Conservation (phyloP, 2,797 vertebrate genomes). For the Pseudochirops corinnae region DNA sequence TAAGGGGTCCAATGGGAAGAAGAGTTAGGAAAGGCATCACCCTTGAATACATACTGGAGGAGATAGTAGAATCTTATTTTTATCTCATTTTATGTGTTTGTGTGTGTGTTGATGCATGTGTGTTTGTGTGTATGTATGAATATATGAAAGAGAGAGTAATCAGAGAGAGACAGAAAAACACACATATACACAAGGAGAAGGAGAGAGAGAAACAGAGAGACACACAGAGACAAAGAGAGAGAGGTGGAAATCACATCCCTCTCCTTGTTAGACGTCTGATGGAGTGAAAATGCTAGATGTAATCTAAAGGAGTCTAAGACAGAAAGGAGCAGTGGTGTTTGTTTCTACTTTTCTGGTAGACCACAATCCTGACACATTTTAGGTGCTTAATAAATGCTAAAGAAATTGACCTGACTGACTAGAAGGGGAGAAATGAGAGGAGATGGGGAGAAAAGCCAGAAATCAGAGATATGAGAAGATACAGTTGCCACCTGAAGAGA, state of each 20-base stretch:
- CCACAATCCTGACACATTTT: neutral
- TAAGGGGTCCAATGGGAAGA: neutral
- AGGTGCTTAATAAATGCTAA: neutral
- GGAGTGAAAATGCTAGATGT: neutral
- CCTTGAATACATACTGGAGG: neutral
- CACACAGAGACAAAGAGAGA: neutral
- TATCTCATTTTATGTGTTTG: neutral
- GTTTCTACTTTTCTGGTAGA: neutral
- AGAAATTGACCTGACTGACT: too few species aligned
- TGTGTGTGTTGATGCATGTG: too few species aligned
- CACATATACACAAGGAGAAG: too few species aligned
- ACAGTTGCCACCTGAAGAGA: neutral
- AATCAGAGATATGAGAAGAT: neutral
- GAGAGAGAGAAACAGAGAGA: neutral
- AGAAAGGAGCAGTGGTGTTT: neutral
- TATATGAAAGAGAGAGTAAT: neutral
- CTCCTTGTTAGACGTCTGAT: neutral
- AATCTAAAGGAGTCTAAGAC: neutral
- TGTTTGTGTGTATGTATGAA: neutral
- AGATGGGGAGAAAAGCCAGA: neutral
- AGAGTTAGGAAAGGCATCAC: neutral
- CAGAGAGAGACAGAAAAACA: neutral
- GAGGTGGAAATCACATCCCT: neutral
- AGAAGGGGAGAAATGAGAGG: neutral
- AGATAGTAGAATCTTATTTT: neutral